Base-by-base conservation (phyloP, 2,797 vertebrate genomes). In the Triplophysa yarkandensis region DNA sequence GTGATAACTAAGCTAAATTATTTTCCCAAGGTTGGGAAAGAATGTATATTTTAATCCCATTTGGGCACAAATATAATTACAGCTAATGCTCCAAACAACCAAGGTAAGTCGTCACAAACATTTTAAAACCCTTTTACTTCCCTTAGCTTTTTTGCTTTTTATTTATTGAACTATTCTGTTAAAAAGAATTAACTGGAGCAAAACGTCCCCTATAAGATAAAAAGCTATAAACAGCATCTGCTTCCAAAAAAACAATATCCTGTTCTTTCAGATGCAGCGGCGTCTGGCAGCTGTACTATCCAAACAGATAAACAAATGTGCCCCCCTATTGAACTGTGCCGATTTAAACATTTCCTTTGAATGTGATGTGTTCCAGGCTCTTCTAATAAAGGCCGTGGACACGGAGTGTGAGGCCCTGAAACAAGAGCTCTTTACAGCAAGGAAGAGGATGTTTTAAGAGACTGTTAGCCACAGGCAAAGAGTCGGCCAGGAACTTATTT, bases 401-500 rank as follows among this genome's bases (percentile, higher is more conserved):
- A 86, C 87, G 80, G 85, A 46, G 86, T 90, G 88, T 85, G 52
- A 74, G 85, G 85, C 83, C 83, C 86, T 86, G 86, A 89, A 89
- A 88, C 85, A 68, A 89, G 86, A 86, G 87, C 87, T 88, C 89
- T 86, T 91, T 89, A 87, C 90, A 89, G 83, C 87, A 81, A 86
- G 85, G 86, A 88, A 89, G 82, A 83, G 85, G 89, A 90, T 84
- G 82, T 89, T 89, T 88, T 87, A 87, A 89, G 88, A 90, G 87
- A 91, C 85, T 86, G 86, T 91, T 89, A 63, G 87, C 89, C 82
- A 82, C 80, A 83, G 91, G 93, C 93, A 82, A 81, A 79, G 68
- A 70, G 83, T 70, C 41, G 79, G 79, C 91, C 93, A 89, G 92
- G 92, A 91, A 93, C 93, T 91, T 94, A 94, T 96, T 96, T 96